Percentiles rank a stretch among this genome's conserved stretches.
Conservation (phyloP, 2,113 vertebrate species). For the Istiophorus platypterus region DNA sequence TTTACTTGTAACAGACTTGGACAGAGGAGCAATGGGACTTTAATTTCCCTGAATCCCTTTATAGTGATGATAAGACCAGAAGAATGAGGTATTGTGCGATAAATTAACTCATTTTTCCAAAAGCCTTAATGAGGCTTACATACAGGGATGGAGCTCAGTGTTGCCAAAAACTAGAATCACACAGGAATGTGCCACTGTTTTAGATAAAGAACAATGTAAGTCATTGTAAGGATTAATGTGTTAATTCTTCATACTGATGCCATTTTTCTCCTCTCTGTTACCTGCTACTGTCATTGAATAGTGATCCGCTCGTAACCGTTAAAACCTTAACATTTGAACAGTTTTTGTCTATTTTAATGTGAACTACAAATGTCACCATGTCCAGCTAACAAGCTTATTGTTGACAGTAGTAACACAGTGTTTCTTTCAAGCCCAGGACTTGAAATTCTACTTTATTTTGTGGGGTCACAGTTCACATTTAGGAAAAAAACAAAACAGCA, state of each 20-base stretch:
- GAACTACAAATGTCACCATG: not conserved
- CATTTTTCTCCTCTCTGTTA: no score
- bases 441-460: not conserved
- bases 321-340: no score
- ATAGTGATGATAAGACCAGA: slow-evolving; percentile 65
- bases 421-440: not conserved
- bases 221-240: no score
- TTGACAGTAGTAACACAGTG: not conserved
- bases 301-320: no score
- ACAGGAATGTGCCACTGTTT: slow-evolving; percentile 7
- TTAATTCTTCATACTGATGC: no score
- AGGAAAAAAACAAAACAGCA: no score
- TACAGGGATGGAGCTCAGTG: slow-evolving; percentile 4
- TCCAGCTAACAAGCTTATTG: no score
- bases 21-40: slow-evolving; percentile 53
- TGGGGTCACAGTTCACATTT: not conserved
- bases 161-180: not conserved
- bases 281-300: no score
- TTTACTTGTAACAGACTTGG: slow-evolving; percentile 31
- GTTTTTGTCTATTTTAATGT: no score
- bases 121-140: slow-evolving; percentile 46
- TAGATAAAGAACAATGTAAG: no score
- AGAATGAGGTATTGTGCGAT: slow-evolving; percentile 45
- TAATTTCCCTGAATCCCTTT: slow-evolving; percentile 62
- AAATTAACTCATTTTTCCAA: slow-evolving; percentile 56